These are phyloP conservation scores for Maniola jurtina DNA, from an alignment of 1,140 invertebrate genomes.

Conservation along the genomic window DNA sequence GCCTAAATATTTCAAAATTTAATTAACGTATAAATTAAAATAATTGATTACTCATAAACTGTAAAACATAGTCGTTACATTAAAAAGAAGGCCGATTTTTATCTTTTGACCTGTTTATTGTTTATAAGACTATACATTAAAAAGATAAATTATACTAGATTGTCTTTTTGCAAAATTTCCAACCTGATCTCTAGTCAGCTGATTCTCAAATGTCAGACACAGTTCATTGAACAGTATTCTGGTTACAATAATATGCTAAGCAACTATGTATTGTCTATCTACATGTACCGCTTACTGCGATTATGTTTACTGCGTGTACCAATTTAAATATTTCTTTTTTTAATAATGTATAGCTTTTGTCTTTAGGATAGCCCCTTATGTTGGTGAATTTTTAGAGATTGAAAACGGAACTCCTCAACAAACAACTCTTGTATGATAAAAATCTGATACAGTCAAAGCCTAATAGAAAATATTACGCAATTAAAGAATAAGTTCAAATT, in stretches of 20 bases:
- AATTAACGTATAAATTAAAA: not conserved
- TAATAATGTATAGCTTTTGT: no score
- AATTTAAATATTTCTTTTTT: no score
- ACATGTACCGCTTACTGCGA: no score
- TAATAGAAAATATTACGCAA: no score
- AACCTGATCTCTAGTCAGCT: constrained; percentile 12
- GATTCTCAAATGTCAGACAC: constrained; percentile 21
- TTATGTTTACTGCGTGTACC: no score
- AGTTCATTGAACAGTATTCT: constrained; percentile 18
- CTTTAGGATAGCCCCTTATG: no score
- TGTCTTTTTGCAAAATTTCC: constrained; percentile 10
- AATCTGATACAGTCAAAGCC: no score
- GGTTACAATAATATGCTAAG: not conserved
- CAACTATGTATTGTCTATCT: not conserved
- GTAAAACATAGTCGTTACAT: constrained; percentile 10
- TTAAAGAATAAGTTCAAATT: no score
- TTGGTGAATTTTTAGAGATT: no score
- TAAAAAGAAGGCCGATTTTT: constrained; percentile 18
- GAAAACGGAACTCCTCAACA: no score
- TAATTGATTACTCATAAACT: constrained; percentile 3
- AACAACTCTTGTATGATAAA: no score
- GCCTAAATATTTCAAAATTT: not conserved
- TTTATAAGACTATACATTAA: constrained; percentile 1
- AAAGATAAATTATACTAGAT: constrained; percentile 10
- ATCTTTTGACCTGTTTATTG: constrained; percentile 10